Base-by-base conservation (phyloP, 2,888 invertebrate genomes). In the Athrips mouffetella region DNA sequence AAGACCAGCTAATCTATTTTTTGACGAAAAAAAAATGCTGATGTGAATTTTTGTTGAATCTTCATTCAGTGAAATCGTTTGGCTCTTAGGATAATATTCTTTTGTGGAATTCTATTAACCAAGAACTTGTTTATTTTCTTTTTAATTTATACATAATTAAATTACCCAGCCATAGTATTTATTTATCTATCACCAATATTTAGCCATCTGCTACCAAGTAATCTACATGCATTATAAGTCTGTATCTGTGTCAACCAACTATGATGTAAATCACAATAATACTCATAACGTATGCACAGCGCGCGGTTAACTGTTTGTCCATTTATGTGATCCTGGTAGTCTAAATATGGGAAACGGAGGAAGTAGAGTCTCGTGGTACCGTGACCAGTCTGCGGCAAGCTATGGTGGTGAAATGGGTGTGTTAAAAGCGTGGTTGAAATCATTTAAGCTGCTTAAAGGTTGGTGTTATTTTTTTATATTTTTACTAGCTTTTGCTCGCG, bases 281-380 rank as follows among this genome's bases (percentile, higher is more conserved):
- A 67, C 62, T 63, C 54, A 78, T 85, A 80, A 75, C 64, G 74
- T 73, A 85, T 83, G 72, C 84, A 55, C 58, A 55, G 57, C 76
- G 71, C 67, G 65, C 54, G 58, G 58, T 58, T 86, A 86, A 85
- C 85, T 81, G 85, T 85, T 79, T 57, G 67, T 51, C 81, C 75
- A 60, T 77, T 67, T 80, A 76, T 70, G 75, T 48, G 49, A 44
- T 53, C 68, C 67, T 63, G 61, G 65, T 68, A 61, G 52, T 57
- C 57, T 54, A 57, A 50, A 53, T 62, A 61, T 58, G 59, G 60
- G 50, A 53, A 47, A 51, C 53, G 54, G 59, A 73, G 76, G 76
- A 77, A 77, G 73, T 73, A 51, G 61, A 59, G 62, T 58, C 64
- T 61, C 59, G 57, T 63, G 45, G 16, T 7, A 29, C 10, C 30